Conservation (phyloP, 1,140 invertebrate species). For the Globodera rostochiensis region DNA sequence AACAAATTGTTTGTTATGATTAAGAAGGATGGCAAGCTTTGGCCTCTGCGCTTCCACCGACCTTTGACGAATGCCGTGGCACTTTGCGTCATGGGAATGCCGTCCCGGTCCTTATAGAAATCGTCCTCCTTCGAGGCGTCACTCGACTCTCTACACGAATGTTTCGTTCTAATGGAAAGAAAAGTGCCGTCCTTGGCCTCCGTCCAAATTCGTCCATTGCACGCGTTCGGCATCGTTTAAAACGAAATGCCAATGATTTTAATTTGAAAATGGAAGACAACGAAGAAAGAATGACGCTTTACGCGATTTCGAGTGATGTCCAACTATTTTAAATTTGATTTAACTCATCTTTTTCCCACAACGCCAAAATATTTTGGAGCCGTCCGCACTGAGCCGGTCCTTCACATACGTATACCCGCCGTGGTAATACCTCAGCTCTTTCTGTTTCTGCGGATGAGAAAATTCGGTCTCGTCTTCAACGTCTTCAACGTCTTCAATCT, state of each 20-base stretch:
- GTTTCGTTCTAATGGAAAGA: neutral
- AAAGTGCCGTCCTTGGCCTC: conserved; percentile 7
- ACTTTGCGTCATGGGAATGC: neutral
- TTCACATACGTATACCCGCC: neutral
- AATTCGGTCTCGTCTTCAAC: neutral
- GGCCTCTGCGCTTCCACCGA: neutral
- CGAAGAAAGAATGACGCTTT: too few relatives aligned
- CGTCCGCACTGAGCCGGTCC: conserved; percentile 8
- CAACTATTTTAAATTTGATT: too few relatives aligned
- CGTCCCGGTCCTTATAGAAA: neutral
- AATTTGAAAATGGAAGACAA: neutral
- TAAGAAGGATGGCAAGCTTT: neutral
- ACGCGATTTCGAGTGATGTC: too few relatives aligned
- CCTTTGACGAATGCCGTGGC: neutral
- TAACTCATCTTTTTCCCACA: conserved; percentile 8
- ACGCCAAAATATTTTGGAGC: conserved; percentile 5
- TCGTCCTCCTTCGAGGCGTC: neutral
- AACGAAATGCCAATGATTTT: neutral
- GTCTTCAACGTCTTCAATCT: neutral
- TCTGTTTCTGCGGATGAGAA: neutral
- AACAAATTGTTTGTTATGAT: neutral
- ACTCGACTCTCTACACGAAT: neutral
- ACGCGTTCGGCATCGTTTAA: conserved; percentile 1
- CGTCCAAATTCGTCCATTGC: conserved; percentile 13
- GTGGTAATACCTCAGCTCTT: neutral